These are phyloP conservation scores for Musca domestica DNA, from an alignment of 1,140 invertebrate genomes.

Conservation along the genomic window DNA sequence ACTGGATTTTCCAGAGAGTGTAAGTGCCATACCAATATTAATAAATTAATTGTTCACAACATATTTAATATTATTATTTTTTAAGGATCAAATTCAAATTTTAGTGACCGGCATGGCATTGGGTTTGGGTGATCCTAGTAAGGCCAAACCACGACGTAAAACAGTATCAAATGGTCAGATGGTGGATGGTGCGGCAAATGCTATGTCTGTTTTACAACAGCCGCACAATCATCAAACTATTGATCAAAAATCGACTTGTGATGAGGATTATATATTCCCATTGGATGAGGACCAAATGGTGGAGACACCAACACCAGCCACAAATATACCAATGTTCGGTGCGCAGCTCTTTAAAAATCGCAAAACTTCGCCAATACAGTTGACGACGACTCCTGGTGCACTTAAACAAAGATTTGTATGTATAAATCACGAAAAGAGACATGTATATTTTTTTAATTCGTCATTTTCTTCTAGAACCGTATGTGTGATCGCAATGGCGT, in stretches of 20 bases:
- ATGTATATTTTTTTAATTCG: no score
- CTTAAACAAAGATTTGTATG: constrained; percentile 18
- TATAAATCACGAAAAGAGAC: not conserved
- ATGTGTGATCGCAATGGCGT: constrained; percentile 71
- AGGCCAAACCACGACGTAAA: constrained; percentile 51
- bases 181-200: not conserved
- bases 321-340: constrained; percentile 42
- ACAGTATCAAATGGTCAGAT: constrained; percentile 17
- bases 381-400: constrained; percentile 2
- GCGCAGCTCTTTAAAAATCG: constrained; percentile 46
- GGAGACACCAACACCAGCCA: constrained; percentile 44
- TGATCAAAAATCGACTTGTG: constrained; percentile 37
- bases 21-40: constrained; percentile 30
- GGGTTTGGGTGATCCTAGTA: constrained; percentile 63
- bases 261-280: constrained; percentile 67
- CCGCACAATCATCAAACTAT: not conserved
- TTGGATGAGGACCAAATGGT: constrained; percentile 67
- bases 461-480: constrained; percentile 55
- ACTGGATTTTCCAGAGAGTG: constrained; percentile 76
- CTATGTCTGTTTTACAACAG: not conserved
- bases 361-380: constrained; percentile 40
- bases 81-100: constrained; percentile 84
- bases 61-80: constrained; percentile 17
- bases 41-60: not conserved
- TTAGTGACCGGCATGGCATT: constrained; percentile 72